A percentile compares a stretch with the other conserved stretches of the same genome.
phyloP scores from a whole-genome alignment of 2,797 vertebrate genomes.

The Danionella dracula region DNA sequence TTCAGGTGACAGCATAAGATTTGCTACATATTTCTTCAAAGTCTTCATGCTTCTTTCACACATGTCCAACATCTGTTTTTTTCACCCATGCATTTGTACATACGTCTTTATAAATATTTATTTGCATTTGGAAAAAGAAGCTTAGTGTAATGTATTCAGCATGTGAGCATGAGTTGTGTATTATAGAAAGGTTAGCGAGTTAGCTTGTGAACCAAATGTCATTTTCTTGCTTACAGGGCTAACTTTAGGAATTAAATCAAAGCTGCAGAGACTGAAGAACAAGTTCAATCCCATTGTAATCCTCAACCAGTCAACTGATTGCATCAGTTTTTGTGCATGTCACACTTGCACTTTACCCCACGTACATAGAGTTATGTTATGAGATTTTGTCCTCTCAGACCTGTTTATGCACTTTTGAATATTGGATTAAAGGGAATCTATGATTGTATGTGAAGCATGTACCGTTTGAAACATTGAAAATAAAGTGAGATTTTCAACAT shows the following conservation, averaged over 20 bases:
- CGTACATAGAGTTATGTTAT: constrained; percentile 63
- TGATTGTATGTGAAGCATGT: constrained; percentile 89
- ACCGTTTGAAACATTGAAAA: constrained; percentile 78
- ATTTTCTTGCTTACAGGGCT: constrained; percentile 92
- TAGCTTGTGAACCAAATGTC: constrained; percentile 77
- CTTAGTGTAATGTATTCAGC: too few relatives aligned
- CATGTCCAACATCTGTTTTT: too few relatives aligned
- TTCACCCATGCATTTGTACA: background rate
- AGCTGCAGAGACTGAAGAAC: constrained; percentile 85
- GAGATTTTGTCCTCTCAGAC: constrained; percentile 39
- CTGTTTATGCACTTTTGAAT: constrained; percentile 77
- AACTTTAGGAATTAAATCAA: constrained; percentile 85
- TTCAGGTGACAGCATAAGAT: too few relatives aligned
- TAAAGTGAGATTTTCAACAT: constrained; percentile 88
- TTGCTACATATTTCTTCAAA: too few relatives aligned
- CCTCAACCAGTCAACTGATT: constrained; percentile 74
- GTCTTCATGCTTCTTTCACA: too few relatives aligned
- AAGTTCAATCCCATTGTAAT: constrained; percentile 76
- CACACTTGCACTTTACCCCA: constrained; percentile 78
- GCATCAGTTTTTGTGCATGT: constrained; percentile 66
- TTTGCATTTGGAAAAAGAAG: too few relatives aligned
- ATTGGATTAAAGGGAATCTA: constrained; percentile 35
- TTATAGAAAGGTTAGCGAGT: constrained; percentile 70
- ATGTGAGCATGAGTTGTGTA: constrained; percentile 51
- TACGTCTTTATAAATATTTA: too few relatives aligned